Conservation (phyloP, 2,888 invertebrate species). For the Hoplodrina ambigua region DNA sequence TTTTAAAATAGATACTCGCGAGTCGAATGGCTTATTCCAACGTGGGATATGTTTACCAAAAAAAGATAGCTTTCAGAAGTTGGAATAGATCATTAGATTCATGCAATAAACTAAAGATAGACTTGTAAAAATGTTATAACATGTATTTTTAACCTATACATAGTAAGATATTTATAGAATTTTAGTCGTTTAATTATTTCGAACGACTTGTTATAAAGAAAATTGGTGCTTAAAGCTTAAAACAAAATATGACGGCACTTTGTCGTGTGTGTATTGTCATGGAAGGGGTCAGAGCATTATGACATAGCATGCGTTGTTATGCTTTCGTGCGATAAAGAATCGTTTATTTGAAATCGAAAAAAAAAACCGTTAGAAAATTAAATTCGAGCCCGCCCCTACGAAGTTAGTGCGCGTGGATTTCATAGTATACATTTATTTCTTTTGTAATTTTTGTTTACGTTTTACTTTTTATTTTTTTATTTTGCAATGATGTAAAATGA, state of each 20-base stretch:
- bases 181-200: conserved; percentile 91
- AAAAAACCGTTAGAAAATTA: conserved; percentile 37
- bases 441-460: conserved; percentile 25
- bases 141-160: conserved; percentile 91
- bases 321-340: conserved; percentile 78
- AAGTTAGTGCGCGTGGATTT: conserved; percentile 63
- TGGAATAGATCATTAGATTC: conserved; percentile 76
- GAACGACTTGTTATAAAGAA: conserved; percentile 91
- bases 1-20: conserved; percentile 71
- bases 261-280: conserved; percentile 88
- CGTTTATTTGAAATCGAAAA: conserved; percentile 61
- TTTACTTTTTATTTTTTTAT: conserved; percentile 24
- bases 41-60: conserved; percentile 53
- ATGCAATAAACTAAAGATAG: conserved; percentile 84
- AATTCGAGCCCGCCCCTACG: conserved; percentile 60
- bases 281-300: conserved; percentile 85
- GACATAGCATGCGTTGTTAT: conserved; percentile 90
- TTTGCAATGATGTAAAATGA: conserved; percentile 57
- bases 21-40: conserved; percentile 75
- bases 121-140: conserved; percentile 90
- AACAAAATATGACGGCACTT: conserved; percentile 85
- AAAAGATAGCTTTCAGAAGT: conserved; percentile 48
- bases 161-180: conserved; percentile 91
- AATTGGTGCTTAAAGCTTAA: conserved; percentile 91
- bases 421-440: conserved; percentile 22